phyloP scores from a whole-genome alignment of 1,140 invertebrate species.

The Procambarus clarkii region DNA sequence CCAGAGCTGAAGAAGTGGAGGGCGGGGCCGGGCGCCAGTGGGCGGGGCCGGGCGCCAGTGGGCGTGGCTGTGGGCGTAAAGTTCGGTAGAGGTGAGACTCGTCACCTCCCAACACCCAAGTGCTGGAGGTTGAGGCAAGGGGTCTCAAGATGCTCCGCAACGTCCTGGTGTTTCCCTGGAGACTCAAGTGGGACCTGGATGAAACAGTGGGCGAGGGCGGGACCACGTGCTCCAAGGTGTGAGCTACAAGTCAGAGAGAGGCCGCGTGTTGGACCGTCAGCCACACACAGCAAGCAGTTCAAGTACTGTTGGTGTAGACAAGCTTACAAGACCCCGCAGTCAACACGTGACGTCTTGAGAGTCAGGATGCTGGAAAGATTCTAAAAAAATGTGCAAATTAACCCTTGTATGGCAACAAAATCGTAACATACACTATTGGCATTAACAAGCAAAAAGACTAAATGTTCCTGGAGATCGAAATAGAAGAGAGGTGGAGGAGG shows the following conservation, averaged over 20 bases:
- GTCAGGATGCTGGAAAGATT: not conserved
- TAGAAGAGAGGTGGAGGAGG: not conserved
- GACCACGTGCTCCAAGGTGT: not conserved
- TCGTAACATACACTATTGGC: conserved; percentile 2
- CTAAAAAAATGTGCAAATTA: not conserved
- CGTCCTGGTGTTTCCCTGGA: conserved; percentile 1
- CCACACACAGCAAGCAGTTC: not conserved
- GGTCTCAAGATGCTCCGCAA: conserved; percentile 14
- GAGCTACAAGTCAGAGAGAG: not conserved
- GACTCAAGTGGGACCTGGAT: not conserved
- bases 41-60: not conserved
- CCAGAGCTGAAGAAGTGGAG: not conserved
- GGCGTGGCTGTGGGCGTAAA: not conserved
- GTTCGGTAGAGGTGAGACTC: not conserved
- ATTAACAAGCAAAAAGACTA: not conserved
- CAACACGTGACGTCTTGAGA: not conserved
- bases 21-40: not conserved
- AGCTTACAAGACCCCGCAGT: not conserved
- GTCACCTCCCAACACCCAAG: conserved; percentile 1
- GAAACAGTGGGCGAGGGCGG: not conserved
- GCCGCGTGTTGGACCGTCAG: not conserved
- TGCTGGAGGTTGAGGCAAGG: not conserved
- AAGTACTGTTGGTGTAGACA: not conserved
- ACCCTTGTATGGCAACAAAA: not conserved
- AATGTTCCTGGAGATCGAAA: conserved; percentile 7